Conservation (phyloP, 2,113 vertebrate genomes). For the Dasyurus viverrinus region DNA sequence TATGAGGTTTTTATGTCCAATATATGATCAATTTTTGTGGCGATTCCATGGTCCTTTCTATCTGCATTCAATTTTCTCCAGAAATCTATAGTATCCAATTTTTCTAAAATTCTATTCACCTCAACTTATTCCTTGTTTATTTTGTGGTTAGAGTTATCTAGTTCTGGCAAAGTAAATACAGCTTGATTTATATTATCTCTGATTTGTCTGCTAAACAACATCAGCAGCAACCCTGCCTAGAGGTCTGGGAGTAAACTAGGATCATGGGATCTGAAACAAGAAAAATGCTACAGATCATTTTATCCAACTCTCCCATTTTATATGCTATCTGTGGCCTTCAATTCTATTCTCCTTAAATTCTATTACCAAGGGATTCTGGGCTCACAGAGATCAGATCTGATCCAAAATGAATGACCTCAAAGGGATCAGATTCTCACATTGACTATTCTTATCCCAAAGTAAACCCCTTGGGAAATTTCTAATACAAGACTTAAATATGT, state of each 20-base stretch:
- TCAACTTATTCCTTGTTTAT: no score
- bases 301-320: not conserved
- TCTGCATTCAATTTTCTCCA: no score
- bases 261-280: not conserved
- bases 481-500: not conserved
- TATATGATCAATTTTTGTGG: no score
- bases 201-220: not conserved
- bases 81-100: no score
- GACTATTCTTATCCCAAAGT: not conserved
- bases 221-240: not conserved
- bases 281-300: not conserved
- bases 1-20: no score
- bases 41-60: no score
- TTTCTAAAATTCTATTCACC: no score
- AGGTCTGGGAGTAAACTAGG: not conserved
- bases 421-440: not conserved
- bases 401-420: not conserved
- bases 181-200: not conserved
- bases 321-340: not conserved
- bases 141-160: no score
- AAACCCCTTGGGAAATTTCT: not conserved
- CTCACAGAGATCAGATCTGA: no score
- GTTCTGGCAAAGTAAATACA: not conserved
- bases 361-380: no score
- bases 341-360: not conserved